Evolutionary conservation across 2,888 invertebrate genomes (phyloP).

Genomic region (Cantharis rufa): DNA sequence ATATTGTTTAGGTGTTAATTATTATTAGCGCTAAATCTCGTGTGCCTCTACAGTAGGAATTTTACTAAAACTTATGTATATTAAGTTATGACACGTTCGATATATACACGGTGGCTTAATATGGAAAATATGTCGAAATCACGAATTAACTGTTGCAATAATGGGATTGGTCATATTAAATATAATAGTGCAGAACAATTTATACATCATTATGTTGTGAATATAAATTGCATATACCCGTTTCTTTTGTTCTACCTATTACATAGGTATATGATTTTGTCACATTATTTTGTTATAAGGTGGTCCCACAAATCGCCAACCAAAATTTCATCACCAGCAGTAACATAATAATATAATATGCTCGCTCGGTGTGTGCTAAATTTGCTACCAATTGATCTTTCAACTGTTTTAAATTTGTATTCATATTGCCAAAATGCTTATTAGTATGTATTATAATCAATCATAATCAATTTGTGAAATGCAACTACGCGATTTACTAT

Average conservation of each 20-base stretch:
- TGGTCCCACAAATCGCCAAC: background rate
- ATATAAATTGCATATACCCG: constrained; percentile 19
- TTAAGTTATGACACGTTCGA: background rate
- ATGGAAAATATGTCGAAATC: constrained; percentile 26
- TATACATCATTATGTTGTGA: constrained; percentile 18
- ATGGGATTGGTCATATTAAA: constrained; percentile 26
- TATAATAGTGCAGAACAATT: constrained; percentile 20
- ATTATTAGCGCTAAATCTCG: background rate
- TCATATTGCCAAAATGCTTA: background rate
- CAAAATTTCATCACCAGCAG: background rate
- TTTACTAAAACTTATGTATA: background rate
- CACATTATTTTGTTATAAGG: background rate
- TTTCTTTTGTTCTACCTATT: background rate
- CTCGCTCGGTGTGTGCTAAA: background rate
- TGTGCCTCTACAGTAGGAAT: background rate
- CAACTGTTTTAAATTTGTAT: background rate
- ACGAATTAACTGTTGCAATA: constrained; percentile 25
- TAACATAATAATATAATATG: background rate
- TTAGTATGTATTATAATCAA: background rate
- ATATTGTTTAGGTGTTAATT: background rate
- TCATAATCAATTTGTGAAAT: background rate
- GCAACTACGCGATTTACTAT: background rate
- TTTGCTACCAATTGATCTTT: background rate
- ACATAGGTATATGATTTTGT: background rate
- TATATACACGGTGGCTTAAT: constrained; percentile 8